Evolutionary conservation across 2,113 vertebrate genomes (phyloP).

Genomic region (Megalops atlanticus): DNA sequence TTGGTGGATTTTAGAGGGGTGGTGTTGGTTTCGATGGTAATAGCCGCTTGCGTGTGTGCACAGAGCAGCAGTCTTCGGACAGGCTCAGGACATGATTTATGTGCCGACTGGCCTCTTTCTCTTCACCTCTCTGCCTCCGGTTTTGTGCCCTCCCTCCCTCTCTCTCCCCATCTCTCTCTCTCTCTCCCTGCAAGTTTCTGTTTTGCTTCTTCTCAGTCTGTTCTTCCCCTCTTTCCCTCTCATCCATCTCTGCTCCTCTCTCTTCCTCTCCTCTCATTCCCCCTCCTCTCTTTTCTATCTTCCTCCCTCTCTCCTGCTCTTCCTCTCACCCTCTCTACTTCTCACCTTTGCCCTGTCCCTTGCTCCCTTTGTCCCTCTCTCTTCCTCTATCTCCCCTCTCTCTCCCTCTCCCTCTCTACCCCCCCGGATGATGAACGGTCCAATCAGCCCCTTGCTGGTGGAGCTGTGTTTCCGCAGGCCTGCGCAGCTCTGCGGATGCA

Average conservation of each 20-base stretch:
- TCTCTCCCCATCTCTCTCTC: too few species aligned
- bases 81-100: not conserved
- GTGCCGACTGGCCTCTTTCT: constrained; percentile 15
- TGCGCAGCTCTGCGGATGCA: constrained; percentile 20
- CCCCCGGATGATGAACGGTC: constrained; percentile 17
- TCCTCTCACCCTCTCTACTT: not conserved
- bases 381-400: not conserved
- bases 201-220: too few species aligned
- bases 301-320: not conserved
- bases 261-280: too few species aligned
- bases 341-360: not conserved
- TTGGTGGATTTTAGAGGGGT: too few species aligned
- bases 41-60: not conserved
- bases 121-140: too few species aligned
- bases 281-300: not conserved
- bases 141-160: too few species aligned
- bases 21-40: too few species aligned
- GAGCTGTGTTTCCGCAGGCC: constrained; percentile 14
- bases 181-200: too few species aligned
- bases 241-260: not conserved
- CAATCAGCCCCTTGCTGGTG: constrained; percentile 28
- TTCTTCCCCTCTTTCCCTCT: not conserved
- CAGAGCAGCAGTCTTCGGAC: not conserved
- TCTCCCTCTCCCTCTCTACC: not conserved
- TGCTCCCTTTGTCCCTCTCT: not conserved